Evolutionary conservation across 2,113 vertebrate genomes (phyloP).

Genomic region (Platichthys flesus): DNA sequence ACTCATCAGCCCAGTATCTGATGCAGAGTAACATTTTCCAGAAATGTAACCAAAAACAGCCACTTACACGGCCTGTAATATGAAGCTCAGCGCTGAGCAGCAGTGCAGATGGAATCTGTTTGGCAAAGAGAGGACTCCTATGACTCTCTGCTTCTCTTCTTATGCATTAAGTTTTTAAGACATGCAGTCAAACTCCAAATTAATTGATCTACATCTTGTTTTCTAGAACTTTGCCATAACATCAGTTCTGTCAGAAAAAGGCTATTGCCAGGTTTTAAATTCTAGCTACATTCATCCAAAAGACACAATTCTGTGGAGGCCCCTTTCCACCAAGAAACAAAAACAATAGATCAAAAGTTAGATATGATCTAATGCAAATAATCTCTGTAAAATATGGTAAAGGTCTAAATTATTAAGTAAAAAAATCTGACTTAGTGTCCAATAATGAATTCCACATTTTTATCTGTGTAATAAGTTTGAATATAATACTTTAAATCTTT

Average conservation of each 20-base stretch:
- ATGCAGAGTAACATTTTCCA: slow-evolving; percentile 68
- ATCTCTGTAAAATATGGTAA: no score
- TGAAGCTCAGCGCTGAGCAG: slow-evolving; percentile 55
- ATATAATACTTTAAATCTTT: no score
- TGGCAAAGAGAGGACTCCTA: slow-evolving; percentile 23
- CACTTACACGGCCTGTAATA: slow-evolving; percentile 52
- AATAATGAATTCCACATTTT: not conserved
- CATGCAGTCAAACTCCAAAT: not conserved
- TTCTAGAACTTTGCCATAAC: slow-evolving; percentile 2
- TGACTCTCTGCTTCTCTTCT: slow-evolving; percentile 16
- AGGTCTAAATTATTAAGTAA: no score
- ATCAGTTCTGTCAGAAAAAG: slow-evolving; percentile 8
- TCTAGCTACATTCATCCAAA: not conserved
- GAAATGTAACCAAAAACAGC: slow-evolving; percentile 63
- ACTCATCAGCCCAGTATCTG: slow-evolving; percentile 61
- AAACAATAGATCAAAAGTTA: not conserved
- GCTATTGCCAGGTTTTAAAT: not conserved
- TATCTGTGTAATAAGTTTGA: no score
- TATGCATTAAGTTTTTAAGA: slow-evolving; percentile 17
- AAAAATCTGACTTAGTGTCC: not conserved
- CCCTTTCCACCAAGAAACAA: slow-evolving; percentile 3
- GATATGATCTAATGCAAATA: no score
- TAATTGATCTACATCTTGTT: slow-evolving; percentile 16
- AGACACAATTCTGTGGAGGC: not conserved
- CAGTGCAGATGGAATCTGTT: slow-evolving; percentile 51